These are phyloP conservation scores for Natator depressus DNA, from an alignment of 2,113 vertebrate species.

Conservation along the genomic window DNA sequence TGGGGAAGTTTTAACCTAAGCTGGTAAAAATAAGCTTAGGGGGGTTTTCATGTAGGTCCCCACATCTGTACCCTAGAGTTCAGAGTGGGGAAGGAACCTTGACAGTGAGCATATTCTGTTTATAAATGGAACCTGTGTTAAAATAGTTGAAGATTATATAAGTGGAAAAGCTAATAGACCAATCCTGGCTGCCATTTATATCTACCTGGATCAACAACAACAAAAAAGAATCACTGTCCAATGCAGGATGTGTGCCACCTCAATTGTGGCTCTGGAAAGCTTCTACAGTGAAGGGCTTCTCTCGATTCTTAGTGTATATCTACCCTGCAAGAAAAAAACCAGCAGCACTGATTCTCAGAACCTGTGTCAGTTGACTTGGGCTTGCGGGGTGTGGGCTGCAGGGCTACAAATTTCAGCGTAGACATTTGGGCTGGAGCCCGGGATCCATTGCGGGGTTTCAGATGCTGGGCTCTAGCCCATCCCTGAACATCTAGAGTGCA, in stretches of 20 bases:
- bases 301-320: not conserved
- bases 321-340: not conserved
- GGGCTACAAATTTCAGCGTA: not conserved
- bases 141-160: constrained; percentile 28
- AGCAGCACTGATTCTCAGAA: not conserved
- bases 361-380: not conserved
- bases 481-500: not conserved
- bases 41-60: too few relatives aligned
- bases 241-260: not conserved
- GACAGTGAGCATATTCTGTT: constrained; percentile 6
- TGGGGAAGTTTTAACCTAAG: too few relatives aligned
- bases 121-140: constrained; percentile 51
- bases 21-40: too few relatives aligned
- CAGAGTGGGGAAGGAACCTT: too few relatives aligned
- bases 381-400: not conserved
- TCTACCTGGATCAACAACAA: constrained; percentile 14
- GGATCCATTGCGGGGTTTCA: not conserved
- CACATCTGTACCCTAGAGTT: too few relatives aligned
- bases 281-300: not conserved
- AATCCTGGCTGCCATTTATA: constrained; percentile 8
- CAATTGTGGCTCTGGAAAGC: constrained; percentile 26
- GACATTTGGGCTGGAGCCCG: not conserved
- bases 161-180: constrained; percentile 10
- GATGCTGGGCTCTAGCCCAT: too few relatives aligned
- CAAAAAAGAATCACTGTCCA: constrained; percentile 20